Evolutionary conservation across 1,140 invertebrate genomes (phyloP).

Genomic region (Ceratosolen solmsi): DNA sequence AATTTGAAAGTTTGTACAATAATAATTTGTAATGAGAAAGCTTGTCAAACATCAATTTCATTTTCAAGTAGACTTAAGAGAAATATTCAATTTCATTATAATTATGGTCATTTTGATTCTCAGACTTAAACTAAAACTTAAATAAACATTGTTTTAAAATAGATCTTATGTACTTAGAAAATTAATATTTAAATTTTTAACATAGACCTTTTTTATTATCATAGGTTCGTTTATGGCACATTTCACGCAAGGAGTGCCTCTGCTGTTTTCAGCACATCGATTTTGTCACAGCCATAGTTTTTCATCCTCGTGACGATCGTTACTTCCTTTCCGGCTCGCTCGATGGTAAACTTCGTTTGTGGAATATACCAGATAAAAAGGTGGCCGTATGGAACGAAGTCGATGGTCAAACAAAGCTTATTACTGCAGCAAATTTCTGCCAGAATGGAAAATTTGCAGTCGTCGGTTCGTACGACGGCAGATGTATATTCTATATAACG

Average conservation of each 20-base stretch:
- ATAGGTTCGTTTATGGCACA: constrained; percentile 91
- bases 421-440: constrained; percentile 98
- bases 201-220: neutral
- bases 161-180: too few relatives aligned
- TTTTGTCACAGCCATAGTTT: constrained; percentile 98
- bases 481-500: constrained; percentile 98
- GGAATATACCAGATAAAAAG: constrained; percentile 99
- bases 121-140: too few relatives aligned
- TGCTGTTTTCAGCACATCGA: constrained; percentile 99
- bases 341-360: constrained; percentile 96
- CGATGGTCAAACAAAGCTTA: constrained; percentile 93
- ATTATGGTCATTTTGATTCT: too few relatives aligned
- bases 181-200: too few relatives aligned
- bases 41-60: too few relatives aligned
- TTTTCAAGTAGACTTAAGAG: too few relatives aligned
- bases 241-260: constrained; percentile 95
- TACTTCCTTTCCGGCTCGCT: constrained; percentile 96
- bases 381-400: constrained; percentile 98
- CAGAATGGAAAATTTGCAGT: constrained; percentile 98
- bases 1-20: too few relatives aligned
- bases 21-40: too few relatives aligned
- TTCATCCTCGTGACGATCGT: constrained; percentile 96
- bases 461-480: constrained; percentile 97
- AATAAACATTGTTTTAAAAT: too few relatives aligned
- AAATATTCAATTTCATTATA: too few relatives aligned